phyloP scores from a whole-genome alignment of 2,888 invertebrate genomes.

The Nomada hirtipes region DNA sequence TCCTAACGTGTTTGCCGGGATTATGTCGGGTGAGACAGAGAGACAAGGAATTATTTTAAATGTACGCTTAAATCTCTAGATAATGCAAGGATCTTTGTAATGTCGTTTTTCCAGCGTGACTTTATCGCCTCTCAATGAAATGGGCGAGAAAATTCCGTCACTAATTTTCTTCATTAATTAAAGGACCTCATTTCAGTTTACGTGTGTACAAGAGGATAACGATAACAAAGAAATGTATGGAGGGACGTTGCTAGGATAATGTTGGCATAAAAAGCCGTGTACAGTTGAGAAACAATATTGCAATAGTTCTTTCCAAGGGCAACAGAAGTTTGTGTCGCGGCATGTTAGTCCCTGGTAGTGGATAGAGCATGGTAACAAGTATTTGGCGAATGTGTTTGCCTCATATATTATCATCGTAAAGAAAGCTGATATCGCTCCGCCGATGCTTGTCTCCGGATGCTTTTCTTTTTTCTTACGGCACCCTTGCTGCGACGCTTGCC shows the following conservation, averaged over 20 bases:
- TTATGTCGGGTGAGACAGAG: slow-evolving; percentile 18
- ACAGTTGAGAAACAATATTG: slow-evolving; percentile 21
- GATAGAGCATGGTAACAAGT: slow-evolving; percentile 41
- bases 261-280: slow-evolving; percentile 18
- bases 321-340: slow-evolving; percentile 21
- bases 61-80: neutral
- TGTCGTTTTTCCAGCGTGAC: neutral
- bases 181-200: neutral
- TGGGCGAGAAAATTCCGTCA: neutral
- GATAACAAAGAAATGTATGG: neutral
- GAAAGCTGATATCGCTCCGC: slow-evolving; percentile 10
- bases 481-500: slow-evolving; percentile 12
- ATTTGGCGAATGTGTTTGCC: slow-evolving; percentile 22
- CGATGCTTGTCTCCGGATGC: neutral
- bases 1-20: slow-evolving; percentile 26
- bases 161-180: neutral
- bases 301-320: slow-evolving; percentile 22
- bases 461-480: slow-evolving; percentile 8
- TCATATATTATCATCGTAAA: slow-evolving; percentile 35
- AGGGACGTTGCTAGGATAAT: neutral
- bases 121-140: neutral
- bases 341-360: slow-evolving; percentile 13
- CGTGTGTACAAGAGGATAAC: slow-evolving; percentile 1
- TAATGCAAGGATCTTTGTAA: slow-evolving; percentile 21
- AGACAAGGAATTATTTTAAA: slow-evolving; percentile 35